Conservation (phyloP, 2,888 invertebrate species). For the Sinopyrophorus schimmeli region DNA sequence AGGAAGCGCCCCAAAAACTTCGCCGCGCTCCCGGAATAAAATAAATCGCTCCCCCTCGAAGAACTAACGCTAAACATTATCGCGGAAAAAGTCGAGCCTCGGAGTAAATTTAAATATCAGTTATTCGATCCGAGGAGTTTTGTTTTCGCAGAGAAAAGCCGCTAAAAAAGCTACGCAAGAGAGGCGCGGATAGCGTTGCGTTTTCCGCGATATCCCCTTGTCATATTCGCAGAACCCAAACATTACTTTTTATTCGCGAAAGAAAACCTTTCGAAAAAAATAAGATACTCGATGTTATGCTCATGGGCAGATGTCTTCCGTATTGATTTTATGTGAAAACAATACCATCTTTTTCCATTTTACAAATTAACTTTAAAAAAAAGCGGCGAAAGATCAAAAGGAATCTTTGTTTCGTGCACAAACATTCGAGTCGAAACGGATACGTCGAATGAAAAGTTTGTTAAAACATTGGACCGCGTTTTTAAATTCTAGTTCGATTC, state of each 20-base stretch:
- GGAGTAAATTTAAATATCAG: conserved; percentile 11
- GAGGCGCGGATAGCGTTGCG: no score
- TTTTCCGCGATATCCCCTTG: no score
- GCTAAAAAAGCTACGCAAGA: conserved; percentile 4
- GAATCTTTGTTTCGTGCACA: no score
- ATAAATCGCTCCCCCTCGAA: not conserved
- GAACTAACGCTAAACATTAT: conserved; percentile 1
- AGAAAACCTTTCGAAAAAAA: conserved; percentile 12
- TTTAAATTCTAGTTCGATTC: no score
- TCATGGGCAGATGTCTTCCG: conserved; percentile 10
- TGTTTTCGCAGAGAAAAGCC: no score
- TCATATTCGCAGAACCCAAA: conserved; percentile 14
- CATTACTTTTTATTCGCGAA: conserved; percentile 15
- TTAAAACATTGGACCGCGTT: no score
- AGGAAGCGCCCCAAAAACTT: not conserved
- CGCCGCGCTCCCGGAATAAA: not conserved
- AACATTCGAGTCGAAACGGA: no score
- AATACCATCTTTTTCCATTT: conserved; percentile 15
- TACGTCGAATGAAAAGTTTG: no score
- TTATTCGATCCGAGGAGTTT: conserved; percentile 14
- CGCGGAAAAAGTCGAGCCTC: not conserved
- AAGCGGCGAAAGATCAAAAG: no score
- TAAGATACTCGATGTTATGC: conserved; percentile 12
- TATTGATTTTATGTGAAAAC: conserved; percentile 11
- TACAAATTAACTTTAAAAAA: conserved; percentile 10